phyloP scores from a whole-genome alignment of 1,140 invertebrate species.

The Drosophila obscura region DNA sequence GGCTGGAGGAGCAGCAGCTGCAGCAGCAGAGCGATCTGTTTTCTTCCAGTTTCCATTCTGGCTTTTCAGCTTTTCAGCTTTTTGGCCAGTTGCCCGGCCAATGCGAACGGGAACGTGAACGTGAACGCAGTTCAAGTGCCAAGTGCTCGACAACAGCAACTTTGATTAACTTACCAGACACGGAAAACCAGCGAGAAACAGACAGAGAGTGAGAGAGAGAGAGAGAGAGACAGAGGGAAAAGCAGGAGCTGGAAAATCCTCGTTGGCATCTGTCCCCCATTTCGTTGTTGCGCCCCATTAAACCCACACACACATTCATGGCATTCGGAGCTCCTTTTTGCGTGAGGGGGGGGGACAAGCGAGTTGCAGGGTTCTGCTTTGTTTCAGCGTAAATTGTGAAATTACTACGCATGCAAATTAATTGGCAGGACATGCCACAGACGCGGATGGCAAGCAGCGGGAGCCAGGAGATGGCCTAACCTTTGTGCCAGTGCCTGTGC shows the following conservation, averaged over 20 bases:
- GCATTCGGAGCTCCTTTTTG: conserved; percentile 13
- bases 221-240: background rate
- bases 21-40: conserved; percentile 16
- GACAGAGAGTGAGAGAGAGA: background rate
- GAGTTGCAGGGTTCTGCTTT: conserved; percentile 16
- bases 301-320: conserved; percentile 24
- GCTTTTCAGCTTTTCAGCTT: conserved; percentile 19
- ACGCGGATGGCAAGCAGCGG: background rate
- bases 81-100: conserved; percentile 10
- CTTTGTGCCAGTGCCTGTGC: conserved; percentile 41
- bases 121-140: conserved; percentile 9
- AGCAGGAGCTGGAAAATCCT: conserved; percentile 36
- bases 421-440: conserved; percentile 44
- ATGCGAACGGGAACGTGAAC: background rate
- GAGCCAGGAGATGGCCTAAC: conserved; percentile 24
- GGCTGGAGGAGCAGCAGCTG: background rate
- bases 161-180: conserved; percentile 48
- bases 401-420: conserved; percentile 67
- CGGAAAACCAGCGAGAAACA: background rate
- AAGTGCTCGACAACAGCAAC: conserved; percentile 27
- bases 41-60: conserved; percentile 13
- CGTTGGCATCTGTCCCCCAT: conserved; percentile 20
- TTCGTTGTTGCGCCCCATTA: conserved; percentile 41
- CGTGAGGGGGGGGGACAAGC: background rate
- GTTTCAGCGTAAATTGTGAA: conserved; percentile 43